A percentile compares a stretch with the other conserved stretches of the same genome.
These are phyloP conservation scores for Halisarca cf. caerulea DNA, from an alignment of 37 sponge, comb jelly and placozoan genomes.

Conservation along the genomic window DNA sequence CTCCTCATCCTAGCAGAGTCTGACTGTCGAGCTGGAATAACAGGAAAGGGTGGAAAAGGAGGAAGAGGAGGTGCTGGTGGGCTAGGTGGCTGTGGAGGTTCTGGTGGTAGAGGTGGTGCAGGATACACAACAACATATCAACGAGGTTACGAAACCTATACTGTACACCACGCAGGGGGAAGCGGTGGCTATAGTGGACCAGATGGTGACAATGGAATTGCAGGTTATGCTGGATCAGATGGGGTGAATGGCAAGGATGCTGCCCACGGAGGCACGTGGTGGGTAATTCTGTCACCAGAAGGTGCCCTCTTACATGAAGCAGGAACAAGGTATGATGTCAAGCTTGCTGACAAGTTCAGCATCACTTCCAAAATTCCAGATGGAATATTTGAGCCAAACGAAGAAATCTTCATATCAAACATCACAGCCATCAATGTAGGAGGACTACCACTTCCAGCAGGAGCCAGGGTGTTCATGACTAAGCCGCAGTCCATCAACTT, in stretches of 20 bases:
- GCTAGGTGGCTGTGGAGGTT: conserved; percentile 27
- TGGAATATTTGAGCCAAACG: conserved; percentile 67
- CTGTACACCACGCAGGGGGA: background rate
- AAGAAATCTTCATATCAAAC: conserved; percentile 34
- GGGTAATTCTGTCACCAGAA: conserved; percentile 35
- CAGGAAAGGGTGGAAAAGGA: conserved; percentile 35
- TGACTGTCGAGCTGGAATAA: conserved; percentile 20
- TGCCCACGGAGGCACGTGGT: conserved; percentile 44
- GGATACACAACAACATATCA: background rate
- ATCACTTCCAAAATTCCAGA: conserved; percentile 5
- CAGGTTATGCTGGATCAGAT: conserved; percentile 26
- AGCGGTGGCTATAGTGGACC: background rate
- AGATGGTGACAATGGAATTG: conserved; percentile 25
- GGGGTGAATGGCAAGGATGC: conserved; percentile 33
- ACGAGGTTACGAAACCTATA: background rate
- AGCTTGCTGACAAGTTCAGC: conserved; percentile 19
- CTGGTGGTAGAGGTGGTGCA: conserved; percentile 41
- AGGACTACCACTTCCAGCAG: conserved; percentile 66
- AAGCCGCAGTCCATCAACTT: conserved; percentile 69
- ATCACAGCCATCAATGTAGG: conserved; percentile 54
- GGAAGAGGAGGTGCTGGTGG: conserved; percentile 41
- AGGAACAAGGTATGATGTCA: conserved; percentile 45
- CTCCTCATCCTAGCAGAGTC: conserved; percentile 24
- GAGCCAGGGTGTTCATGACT: conserved; percentile 60
- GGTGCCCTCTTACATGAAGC: conserved; percentile 17